Percentiles rank a stretch among this genome's conserved stretches.
Evolutionary conservation across 2,888 invertebrate species (phyloP).

Genomic region (Drosophila emarginata): DNA sequence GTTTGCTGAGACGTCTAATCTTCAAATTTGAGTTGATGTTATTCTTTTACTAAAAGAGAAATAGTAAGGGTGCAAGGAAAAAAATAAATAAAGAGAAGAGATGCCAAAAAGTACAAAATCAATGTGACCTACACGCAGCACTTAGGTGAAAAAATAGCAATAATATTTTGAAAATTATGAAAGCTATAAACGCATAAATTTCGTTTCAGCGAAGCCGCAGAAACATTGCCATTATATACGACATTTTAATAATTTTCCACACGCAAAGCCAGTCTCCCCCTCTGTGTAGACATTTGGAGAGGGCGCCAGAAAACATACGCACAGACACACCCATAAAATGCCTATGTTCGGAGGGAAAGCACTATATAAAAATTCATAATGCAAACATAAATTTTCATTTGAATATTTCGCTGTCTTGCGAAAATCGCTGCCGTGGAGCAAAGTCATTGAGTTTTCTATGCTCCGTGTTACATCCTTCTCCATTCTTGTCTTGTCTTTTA

Average conservation of each 20-base stretch:
- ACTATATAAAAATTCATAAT: slow-evolving; percentile 80
- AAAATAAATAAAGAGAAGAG: neutral
- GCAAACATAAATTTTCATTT: slow-evolving; percentile 82
- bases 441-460: neutral
- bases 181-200: slow-evolving; percentile 76
- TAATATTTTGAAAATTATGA: slow-evolving; percentile 76
- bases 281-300: slow-evolving; percentile 4
- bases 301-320: slow-evolving; percentile 25
- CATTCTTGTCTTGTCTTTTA: slow-evolving; percentile 1
- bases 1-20: no score
- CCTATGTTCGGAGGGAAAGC: slow-evolving; percentile 63
- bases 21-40: no score
- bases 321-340: slow-evolving; percentile 66
- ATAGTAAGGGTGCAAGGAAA: neutral
- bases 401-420: slow-evolving; percentile 77
- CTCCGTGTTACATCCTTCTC: slow-evolving; percentile 1
- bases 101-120: slow-evolving; percentile 20
- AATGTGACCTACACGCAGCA: slow-evolving; percentile 59
- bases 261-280: slow-evolving; percentile 46
- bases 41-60: neutral
- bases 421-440: slow-evolving; percentile 55
- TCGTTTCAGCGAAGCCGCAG: slow-evolving; percentile 45
- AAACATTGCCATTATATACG: slow-evolving; percentile 70
- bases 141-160: slow-evolving; percentile 69
- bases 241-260: slow-evolving; percentile 77